Evolutionary conservation across 2,888 invertebrate species (phyloP), one percentile per base, ranked within the genome.

Genomic region (Scaptomyza parva): DNA sequence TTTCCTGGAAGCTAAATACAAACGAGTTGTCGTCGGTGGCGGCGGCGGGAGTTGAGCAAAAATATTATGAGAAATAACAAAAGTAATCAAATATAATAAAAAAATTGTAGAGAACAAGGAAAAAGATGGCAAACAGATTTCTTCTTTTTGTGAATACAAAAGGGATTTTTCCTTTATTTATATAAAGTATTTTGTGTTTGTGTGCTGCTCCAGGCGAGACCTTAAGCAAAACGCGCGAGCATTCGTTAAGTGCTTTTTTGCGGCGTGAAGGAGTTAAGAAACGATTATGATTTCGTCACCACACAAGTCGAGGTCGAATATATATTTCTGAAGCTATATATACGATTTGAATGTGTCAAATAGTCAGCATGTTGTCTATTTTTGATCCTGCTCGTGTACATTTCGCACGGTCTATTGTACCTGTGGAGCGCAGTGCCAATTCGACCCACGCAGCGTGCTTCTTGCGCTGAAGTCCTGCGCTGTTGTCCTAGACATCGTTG

Each of bases 61-160:
- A 84, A 84, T 86, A 86, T 84, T 84, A 67, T 86, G 84, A 81
- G 81, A 86, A 86, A 78, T 57, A 84, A 84, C 83, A 84, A 55
- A 55, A 64, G 72, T 73, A 72, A 80, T 84, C 78, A 75, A 81
- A 70, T 62, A 78, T 66, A 62, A 41, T 37, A 18, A 66, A 63
- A 59, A 70, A 53, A 73, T 66, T 62, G 47, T 24, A n/a, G 28
- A 54, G 22, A 40, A 14, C 12, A 5, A 3, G 14, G 3, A 14
- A 17, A 28, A 18, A 35, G 37, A 41, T 53, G 44, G 44, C 44
- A 44, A 33, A 11, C 33, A 8, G 51, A 28, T 28, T 28, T 28
- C 28, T n/a, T n/a, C n/a, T n/a, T n/a, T n/a, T n/a, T n/a, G 9
- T 24, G 6, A 24, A 24, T 9, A 51, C 43, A 52, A 52, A 14